A percentile compares a stretch with the other conserved stretches of the same genome.
Conservation (phyloP, 2,113 vertebrate species). For the Paramisgurnus dabryanus region DNA sequence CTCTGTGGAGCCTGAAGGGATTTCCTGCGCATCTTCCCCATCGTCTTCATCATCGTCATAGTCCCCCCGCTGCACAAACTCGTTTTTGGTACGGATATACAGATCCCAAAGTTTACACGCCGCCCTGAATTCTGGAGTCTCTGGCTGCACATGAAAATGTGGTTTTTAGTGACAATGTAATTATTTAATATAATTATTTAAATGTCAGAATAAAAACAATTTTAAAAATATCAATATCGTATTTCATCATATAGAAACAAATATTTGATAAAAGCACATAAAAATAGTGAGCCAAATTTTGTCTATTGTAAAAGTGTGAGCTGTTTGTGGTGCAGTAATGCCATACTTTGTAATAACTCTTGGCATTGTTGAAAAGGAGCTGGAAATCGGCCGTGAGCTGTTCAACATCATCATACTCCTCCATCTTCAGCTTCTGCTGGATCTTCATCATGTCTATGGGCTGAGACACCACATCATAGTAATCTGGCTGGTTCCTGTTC, state of each 20-base stretch:
- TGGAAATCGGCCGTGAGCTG: constrained; percentile 94
- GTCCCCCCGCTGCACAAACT: constrained; percentile 95
- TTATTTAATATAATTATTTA: background rate
- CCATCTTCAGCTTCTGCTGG: constrained; percentile 98
- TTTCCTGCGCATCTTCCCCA: constrained; percentile 83
- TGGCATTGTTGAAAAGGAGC: constrained; percentile 94
- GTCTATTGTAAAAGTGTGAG: too few relatives aligned
- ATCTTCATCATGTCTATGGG: constrained; percentile 99
- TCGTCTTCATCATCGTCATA: constrained; percentile 94
- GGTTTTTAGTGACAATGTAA: background rate
- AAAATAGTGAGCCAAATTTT: background rate
- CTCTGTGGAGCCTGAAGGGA: constrained; percentile 81
- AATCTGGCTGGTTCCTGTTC: constrained; percentile 94
- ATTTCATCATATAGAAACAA: too few relatives aligned
- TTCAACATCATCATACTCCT: constrained; percentile 97
- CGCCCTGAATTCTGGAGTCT: constrained; percentile 92
- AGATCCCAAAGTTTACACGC: constrained; percentile 97
- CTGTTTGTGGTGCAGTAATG: background rate
- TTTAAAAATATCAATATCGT: background rate
- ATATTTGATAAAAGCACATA: too few relatives aligned
- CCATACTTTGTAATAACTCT: constrained; percentile 94
- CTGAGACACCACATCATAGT: constrained; percentile 97
- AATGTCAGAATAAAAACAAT: background rate
- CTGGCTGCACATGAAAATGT: constrained; percentile 73
- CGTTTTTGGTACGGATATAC: constrained; percentile 94